A percentile compares a stretch with the other conserved stretches of the same genome.
phyloP scores from a whole-genome alignment of 2,797 vertebrate genomes.

The Argya squamiceps region DNA sequence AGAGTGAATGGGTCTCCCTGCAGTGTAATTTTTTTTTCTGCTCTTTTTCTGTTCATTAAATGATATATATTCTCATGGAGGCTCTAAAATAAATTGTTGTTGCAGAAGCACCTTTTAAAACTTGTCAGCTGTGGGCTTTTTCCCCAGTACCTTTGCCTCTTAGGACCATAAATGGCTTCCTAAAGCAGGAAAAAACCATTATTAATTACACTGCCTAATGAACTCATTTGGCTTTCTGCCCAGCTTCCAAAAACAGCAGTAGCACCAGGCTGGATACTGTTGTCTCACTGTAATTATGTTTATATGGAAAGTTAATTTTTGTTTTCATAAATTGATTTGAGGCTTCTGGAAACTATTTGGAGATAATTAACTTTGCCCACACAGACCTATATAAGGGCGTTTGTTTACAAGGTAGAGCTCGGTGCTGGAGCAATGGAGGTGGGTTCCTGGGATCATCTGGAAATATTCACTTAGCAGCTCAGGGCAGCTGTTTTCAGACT shows the following conservation, averaged over 20 bases:
- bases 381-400: conserved; percentile 59
- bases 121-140: conserved; percentile 35
- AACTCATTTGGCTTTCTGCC: conserved; percentile 78
- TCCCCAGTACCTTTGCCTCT: conserved; percentile 46
- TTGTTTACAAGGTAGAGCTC: conserved; percentile 52
- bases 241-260: conserved; percentile 72
- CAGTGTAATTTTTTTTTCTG: neutral
- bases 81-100: neutral
- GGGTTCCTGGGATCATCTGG: conserved; percentile 20
- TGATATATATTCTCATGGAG: neutral
- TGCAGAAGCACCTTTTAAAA: conserved; percentile 48
- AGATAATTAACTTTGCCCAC: conserved; percentile 75
- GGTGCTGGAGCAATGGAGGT: conserved; percentile 3
- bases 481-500: conserved; percentile 2
- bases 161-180: conserved; percentile 67
- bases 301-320: conserved; percentile 81
- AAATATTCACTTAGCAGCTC: conserved; percentile 25
- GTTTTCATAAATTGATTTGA: conserved; percentile 81
- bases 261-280: conserved; percentile 70
- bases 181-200: conserved; percentile 69
- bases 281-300: conserved; percentile 78
- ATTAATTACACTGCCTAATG: conserved; percentile 80
- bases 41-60: neutral
- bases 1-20: accelerated
- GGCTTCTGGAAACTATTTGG: conserved; percentile 77